These are phyloP conservation scores for Drosophila melanica DNA, from an alignment of 1,140 invertebrate species.

Conservation along the genomic window DNA sequence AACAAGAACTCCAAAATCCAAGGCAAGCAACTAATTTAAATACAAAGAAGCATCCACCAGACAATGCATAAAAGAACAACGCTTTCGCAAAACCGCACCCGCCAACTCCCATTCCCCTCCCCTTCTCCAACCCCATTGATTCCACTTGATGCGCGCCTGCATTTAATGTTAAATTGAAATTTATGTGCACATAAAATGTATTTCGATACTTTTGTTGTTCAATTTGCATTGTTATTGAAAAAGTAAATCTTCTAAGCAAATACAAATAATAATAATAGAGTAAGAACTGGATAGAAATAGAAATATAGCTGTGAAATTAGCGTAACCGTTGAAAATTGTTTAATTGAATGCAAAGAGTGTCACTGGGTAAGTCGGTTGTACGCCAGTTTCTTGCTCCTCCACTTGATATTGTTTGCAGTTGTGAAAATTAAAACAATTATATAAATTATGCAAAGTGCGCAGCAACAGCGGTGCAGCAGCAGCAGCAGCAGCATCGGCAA, in stretches of 20 bases:
- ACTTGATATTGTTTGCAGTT: constrained; percentile 71
- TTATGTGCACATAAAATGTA: constrained; percentile 64
- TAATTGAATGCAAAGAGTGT: constrained; percentile 67
- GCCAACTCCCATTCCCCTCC: neutral
- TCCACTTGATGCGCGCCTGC: constrained; percentile 7
- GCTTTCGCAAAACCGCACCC: constrained; percentile 41
- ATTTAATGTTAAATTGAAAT: constrained; percentile 66
- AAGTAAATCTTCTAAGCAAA: constrained; percentile 9
- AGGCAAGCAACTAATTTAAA: constrained; percentile 78
- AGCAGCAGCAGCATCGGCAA: neutral
- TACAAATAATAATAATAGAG: neutral
- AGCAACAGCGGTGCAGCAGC: constrained; percentile 40
- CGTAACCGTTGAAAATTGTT: constrained; percentile 62
- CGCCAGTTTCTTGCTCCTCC: constrained; percentile 27
- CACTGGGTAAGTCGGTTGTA: constrained; percentile 46
- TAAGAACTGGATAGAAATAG: constrained; percentile 35
- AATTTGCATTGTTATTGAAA: constrained; percentile 72
- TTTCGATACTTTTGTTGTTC: constrained; percentile 52
- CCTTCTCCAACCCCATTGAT: neutral
- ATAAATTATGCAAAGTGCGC: constrained; percentile 77
- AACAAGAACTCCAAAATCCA: constrained; percentile 53
- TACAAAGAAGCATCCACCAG: constrained; percentile 60
- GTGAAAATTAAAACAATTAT: constrained; percentile 79
- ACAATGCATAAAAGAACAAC: constrained; percentile 59
- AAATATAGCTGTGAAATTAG: constrained; percentile 41